These are phyloP conservation scores for Phalacrocorax carbo DNA, from an alignment of 2,113 vertebrate species.

Conservation along the genomic window DNA sequence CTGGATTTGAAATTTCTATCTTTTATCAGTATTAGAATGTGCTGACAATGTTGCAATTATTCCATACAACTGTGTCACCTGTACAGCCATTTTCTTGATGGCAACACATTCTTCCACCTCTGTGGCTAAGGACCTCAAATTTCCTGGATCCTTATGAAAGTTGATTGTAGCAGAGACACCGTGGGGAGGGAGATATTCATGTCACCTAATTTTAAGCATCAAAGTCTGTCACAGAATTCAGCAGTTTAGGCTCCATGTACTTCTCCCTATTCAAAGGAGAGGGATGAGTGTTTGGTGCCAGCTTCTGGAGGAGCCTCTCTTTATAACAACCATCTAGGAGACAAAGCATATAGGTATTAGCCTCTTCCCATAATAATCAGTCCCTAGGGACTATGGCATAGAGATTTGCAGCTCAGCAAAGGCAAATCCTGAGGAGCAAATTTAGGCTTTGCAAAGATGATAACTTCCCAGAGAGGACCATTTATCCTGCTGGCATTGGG, in stretches of 20 bases:
- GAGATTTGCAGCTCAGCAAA: neutral
- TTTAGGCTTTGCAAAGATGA: neutral
- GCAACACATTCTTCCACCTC: neutral
- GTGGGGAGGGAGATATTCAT: neutral
- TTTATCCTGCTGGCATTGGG: neutral
- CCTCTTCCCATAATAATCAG: neutral
- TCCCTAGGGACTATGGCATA: rapidly evolving
- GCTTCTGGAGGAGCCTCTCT: neutral
- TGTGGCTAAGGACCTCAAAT: neutral
- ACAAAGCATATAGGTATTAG: neutral
- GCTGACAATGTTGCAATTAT: neutral
- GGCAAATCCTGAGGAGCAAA: neutral
- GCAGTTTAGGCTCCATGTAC: neutral
- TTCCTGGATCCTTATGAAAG: neutral
- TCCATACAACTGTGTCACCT: neutral
- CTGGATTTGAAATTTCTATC: neutral
- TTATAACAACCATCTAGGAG: neutral
- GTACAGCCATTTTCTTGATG: neutral
- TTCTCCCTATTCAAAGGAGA: neutral
- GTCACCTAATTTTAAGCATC: neutral
- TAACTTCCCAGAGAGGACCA: neutral
- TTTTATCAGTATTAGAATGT: neutral
- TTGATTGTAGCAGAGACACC: neutral
- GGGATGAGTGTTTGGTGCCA: neutral
- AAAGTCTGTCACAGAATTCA: neutral